A percentile compares a stretch with the other conserved stretches of the same genome.
These are phyloP conservation scores for Eolophus roseicapilla DNA, from an alignment of 2,113 vertebrate genomes.

Conservation along the genomic window DNA sequence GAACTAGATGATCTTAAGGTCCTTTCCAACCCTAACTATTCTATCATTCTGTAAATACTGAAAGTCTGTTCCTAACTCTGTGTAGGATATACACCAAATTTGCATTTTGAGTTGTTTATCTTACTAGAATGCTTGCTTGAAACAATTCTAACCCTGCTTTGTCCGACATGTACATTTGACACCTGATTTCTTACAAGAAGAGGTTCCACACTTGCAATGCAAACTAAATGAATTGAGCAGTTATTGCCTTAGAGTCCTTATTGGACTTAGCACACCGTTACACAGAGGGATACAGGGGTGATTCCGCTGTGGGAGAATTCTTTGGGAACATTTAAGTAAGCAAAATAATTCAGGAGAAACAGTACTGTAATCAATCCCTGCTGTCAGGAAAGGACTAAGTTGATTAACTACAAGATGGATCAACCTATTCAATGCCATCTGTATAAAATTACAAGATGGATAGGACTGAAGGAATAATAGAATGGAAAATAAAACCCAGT, in stretches of 20 bases:
- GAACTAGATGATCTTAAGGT: too few relatives aligned
- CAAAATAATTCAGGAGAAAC: not conserved
- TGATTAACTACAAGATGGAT: not conserved
- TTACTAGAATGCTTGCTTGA: not conserved
- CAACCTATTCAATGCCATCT: not conserved
- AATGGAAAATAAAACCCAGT: not conserved
- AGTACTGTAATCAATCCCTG: not conserved
- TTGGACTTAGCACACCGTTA: accelerated
- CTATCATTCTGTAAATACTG: not conserved
- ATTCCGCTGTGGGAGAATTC: not conserved
- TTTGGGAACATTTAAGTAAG: not conserved
- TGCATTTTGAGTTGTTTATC: not conserved
- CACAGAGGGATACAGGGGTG: not conserved
- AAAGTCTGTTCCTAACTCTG: not conserved
- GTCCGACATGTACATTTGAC: not conserved
- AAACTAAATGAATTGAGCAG: not conserved
- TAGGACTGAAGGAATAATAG: not conserved
- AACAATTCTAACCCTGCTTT: not conserved
- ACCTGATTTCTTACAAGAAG: not conserved
- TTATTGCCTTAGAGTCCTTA: accelerated
- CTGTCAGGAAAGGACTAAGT: not conserved
- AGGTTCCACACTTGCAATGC: not conserved
- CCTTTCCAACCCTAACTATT: too few relatives aligned
- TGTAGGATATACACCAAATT: not conserved
- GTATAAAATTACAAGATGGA: not conserved